phyloP scores from a whole-genome alignment of 2,888 invertebrate species.

The Synanthedon tipuliformis region DNA sequence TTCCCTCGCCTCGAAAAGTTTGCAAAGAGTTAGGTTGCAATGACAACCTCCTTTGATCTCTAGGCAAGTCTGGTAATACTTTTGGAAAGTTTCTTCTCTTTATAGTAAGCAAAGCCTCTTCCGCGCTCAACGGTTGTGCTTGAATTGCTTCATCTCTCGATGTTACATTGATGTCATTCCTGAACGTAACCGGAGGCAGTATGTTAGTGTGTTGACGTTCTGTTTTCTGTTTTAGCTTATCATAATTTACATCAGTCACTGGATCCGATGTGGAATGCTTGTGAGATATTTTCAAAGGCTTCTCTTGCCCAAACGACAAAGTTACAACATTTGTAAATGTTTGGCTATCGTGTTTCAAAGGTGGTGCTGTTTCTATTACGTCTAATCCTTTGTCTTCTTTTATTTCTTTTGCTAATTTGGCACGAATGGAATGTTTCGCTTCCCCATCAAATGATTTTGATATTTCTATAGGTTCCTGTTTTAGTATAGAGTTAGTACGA shows the following conservation, averaged over 20 bases:
- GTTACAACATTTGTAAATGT: constrained; percentile 52
- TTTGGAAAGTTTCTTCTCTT: constrained; percentile 85
- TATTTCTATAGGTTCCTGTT: constrained; percentile 82
- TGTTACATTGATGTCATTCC: constrained; percentile 80
- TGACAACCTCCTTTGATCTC: constrained; percentile 72
- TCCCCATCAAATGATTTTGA: constrained; percentile 72
- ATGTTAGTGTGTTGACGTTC: constrained; percentile 34
- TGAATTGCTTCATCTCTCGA: constrained; percentile 70
- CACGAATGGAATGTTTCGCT: constrained; percentile 37
- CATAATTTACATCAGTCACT: constrained; percentile 70
- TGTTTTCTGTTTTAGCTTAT: constrained; percentile 39
- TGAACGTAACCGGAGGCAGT: constrained; percentile 54
- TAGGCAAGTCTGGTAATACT: constrained; percentile 83
- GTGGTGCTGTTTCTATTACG: constrained; percentile 7
- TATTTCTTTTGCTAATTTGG: constrained; percentile 47
- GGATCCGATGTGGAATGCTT: constrained; percentile 78
- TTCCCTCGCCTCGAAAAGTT: constrained; percentile 43
- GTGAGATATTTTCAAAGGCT: constrained; percentile 68
- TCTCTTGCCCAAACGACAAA: constrained; percentile 34
- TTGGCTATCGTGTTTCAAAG: constrained; percentile 19
- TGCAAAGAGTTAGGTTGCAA: constrained; percentile 69
- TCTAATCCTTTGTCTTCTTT: constrained; percentile 42
- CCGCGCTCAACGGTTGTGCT: constrained; percentile 66
- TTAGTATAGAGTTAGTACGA: constrained; percentile 77
- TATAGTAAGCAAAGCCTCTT: constrained; percentile 79